Base-by-base conservation (phyloP, 1,140 invertebrate genomes). In the Anadara kagoshimensis region DNA sequence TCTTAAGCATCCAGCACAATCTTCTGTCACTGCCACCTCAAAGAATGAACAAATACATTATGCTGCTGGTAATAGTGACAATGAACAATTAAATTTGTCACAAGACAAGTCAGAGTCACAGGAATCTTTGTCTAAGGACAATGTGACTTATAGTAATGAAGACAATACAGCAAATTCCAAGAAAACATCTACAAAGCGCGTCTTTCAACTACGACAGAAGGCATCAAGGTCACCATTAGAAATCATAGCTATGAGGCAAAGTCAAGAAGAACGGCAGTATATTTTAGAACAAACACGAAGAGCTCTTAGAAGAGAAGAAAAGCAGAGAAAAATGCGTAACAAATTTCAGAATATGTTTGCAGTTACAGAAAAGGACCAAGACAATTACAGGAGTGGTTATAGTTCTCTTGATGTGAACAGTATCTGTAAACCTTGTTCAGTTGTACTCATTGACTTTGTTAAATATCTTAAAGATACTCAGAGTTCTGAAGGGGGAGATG, bases 381-480 rank as follows among this genome's bases (percentile, higher is more conserved):
- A 41, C 51, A 51, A 51, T 10, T 41, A 10, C 26, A 64, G 8
- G 61, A 63, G n/a, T 18, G 14, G 29, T 12, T 57, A 29, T 12
- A 24, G 10, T 10, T 36, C 14, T 20, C 22, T 12, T 16, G 47
- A 51, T 1, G 41, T 20, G 41, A 41, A n/a, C 36, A 36, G 63
- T 53, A 8, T 44, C 3, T 80, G 78, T 45, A 84, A 76, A 64
- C 69, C 75, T 10, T 86, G 84, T 69, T 76, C 75, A 8, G 81
- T 86, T 47, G 76, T 82, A 49, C 69, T 86, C 3, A 80, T 71
- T 44, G 84, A 86, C 62, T 86, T 86, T 79, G 80, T 86, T 12
- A 86, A 84, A 49, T 70, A 61, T 75, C 44, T 73, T 61, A 79
- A 69, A 70, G 63, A 69, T 49, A 72, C 43, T 41, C 64, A 76